Base-by-base conservation (phyloP, 2,113 vertebrate species). In the Fulica atra region DNA sequence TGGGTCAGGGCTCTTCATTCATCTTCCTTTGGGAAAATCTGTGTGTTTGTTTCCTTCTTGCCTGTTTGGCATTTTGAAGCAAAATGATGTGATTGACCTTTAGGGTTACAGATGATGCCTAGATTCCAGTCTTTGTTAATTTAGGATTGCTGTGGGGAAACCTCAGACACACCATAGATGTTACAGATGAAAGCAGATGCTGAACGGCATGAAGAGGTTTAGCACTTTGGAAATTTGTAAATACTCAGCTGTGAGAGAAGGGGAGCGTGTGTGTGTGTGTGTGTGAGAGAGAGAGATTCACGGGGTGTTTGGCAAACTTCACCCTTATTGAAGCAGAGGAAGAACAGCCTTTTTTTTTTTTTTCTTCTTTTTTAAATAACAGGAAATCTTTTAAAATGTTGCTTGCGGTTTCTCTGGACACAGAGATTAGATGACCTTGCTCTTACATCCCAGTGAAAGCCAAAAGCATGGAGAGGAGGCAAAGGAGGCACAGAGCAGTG, bases 1-100 rank as follows among this genome's bases (percentile, higher is more conserved):
- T 88, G 50, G 33, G 84, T 79, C 50, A 69, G 25, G 33, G 15
- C 44, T 80, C 36, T 93, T 91, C 48, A 29, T 44, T 76, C n/a
- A 13, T 81, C 40, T 53, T 79, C 63, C 57, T 81, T 88, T 70
- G 79, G 77, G 74, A 93, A 92, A 46, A 54, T 70, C 50, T 1
- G 0, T 25, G 17, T 80, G 66, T 87, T 94, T 94, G 61, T 92
- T 92, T 96, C 93, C 0, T 3, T 95, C 86, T 59, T 50, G 84
- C 59, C 40, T 95, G 33, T 61, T 94, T 79, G 63, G 60, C 89
- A 59, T 24, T 10, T 51, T 59, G 74, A 89, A 93, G 74, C 74
- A 63, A 82, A 96, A 95, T 83, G 44, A 94, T 66, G 79, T 74
- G 79, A 61, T n/a, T 86, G 89, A 92, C 95, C 89, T 94, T 93